Evolutionary conservation across 53 echinoderm and acorn worm genomes (phyloP), one percentile per base, ranked within the genome.

Genomic region (Crossaster papposus): DNA sequence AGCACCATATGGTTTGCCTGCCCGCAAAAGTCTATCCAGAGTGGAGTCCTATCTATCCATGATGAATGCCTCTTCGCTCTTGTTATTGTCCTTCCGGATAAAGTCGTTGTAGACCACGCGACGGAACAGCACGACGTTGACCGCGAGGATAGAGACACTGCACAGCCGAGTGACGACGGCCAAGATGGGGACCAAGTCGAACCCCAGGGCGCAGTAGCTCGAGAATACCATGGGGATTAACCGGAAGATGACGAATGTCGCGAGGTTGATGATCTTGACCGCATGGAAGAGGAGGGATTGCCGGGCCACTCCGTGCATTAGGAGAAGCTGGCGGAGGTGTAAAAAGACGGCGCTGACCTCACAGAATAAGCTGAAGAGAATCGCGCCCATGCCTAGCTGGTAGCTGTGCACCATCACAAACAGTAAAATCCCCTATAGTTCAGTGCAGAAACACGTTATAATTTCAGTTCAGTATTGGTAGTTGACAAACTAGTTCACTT

Each of bases 321-420:
- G 88, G 0, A 94, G 92, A 35, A 94, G 75, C 82, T 94, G 94
- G 4, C 94, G 78, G 3, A 64, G 74, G 51, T 94, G 94, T 15
- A 94, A 88, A 83, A 94, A 94, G 50, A 94, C 89, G 65, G 84
- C 85, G 88, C 92, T 94, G 44, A 92, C 77, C 83, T 94, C 94
- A 38, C 52, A 79, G 36, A 85, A 64, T 8, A 53, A 30, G 4
- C 62, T 22, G 30, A 71, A 35, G 52, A 83, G 44, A 10, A 70
- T n/a, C 14, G 70, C 51, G 14, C 72, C 83, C 38, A 70, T 83
- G 22, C 70, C 72, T 50, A 14, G 28, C 38, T 44, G 72, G 70
- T 83, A 83, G 1, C 10, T 23, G 7, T 70, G 26, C 26, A 70
- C 58, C 17, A 80, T 33, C 14, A 17, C 29, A 2, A 80, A 31